Conservation (phyloP, 2,888 invertebrate species). For the Branchipolynoe longqiensis region DNA sequence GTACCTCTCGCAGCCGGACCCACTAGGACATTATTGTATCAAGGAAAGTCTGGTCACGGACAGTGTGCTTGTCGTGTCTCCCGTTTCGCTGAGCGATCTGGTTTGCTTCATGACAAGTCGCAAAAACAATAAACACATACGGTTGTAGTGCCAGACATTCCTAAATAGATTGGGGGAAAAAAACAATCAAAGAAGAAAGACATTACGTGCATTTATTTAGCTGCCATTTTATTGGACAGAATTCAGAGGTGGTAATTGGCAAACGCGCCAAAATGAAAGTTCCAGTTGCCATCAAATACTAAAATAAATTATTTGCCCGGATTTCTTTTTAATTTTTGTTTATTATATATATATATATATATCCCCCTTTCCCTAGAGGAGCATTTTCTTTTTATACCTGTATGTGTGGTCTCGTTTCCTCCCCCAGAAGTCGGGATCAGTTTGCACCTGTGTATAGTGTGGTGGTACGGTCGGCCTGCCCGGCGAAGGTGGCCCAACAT, state of each 20-base stretch:
- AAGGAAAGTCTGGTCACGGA: constrained; percentile 8
- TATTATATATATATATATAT: not conserved
- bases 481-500: not conserved
- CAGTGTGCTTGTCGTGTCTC: not conserved
- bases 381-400: constrained; percentile 14
- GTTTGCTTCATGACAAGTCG: not conserved
- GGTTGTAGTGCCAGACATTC: constrained; percentile 23
- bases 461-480: not conserved
- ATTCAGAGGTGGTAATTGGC: constrained; percentile 14
- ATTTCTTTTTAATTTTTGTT: not conserved
- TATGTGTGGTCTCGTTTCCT: not conserved
- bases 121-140: not conserved
- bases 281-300: not conserved
- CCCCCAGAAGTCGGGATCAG: not conserved
- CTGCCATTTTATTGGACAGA: constrained; percentile 30
- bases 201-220: constrained; percentile 9
- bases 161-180: not conserved
- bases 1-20: too few relatives aligned
- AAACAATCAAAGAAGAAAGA: not conserved
- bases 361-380: not conserved
- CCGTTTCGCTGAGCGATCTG: constrained; percentile 23
- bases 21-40: too few relatives aligned
- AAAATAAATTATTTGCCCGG: constrained; percentile 18
- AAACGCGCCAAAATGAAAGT: not conserved
- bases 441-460: constrained; percentile 13